Base-by-base conservation (phyloP, 2,888 invertebrate genomes). In the Orgyia antiqua region DNA sequence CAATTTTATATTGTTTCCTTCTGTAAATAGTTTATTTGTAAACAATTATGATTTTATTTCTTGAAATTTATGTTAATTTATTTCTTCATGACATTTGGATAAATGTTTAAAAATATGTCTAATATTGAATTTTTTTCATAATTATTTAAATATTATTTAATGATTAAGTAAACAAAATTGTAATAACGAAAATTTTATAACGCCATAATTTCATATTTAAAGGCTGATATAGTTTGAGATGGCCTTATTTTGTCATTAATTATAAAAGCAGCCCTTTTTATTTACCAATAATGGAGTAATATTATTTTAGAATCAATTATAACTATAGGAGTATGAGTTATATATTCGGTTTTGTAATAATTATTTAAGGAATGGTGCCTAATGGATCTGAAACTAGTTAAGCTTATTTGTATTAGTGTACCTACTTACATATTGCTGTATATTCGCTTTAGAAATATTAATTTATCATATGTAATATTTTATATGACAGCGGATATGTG, bases 391-490 rank as follows among this genome's bases (percentile, higher is more conserved):
- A 74, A 64, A 63, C 43, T 74, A 75, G 65, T 49, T 53, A 65
- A 66, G 60, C 41, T 42, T 43, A 36, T 57, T 62, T 66, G 57
- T 40, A 33, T 58, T 69, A 68, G 54, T 52, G 39, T 59, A 44
- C 41, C 42, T 55, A 58, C 44, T 28, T 39, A 34, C 57, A 60
- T 54, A 6, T 49, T 52, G 67, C 70, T 83, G 82, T 84, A 83
- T 55, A 83, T 79, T 71, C 52, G 82, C 76, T 68, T 65, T 50
- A 53, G 60, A 65, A 65, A 64, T 66, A 63, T 71, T 77, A 75
- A 82, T 74, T 78, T 82, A 83, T 83, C 68, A 68, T 64, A 6
- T 70, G 67, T 78, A 82, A 76, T 74, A 70, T 78, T 78, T 82
- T 74, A 72, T 78, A 83, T 7, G 79, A 78, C 72, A 74, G 71